phyloP scores from a whole-genome alignment of 1,140 invertebrate genomes.

The Callitettix versicolor region DNA sequence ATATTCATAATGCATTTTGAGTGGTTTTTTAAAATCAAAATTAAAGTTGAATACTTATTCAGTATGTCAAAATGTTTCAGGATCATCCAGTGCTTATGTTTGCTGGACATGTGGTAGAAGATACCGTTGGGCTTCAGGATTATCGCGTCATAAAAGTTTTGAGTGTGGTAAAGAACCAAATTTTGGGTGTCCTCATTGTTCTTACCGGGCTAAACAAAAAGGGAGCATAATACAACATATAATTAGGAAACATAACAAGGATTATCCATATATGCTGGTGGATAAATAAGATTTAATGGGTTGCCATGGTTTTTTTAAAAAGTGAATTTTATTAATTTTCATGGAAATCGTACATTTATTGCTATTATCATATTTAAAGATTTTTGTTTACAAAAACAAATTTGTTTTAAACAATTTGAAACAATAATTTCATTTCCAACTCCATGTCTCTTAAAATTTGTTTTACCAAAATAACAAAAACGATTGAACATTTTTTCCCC shows the following conservation, averaged over 20 bases:
- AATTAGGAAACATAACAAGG: background rate
- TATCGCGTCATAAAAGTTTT: slow-evolving; percentile 40
- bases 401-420: too few relatives aligned
- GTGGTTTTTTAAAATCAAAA: too few relatives aligned
- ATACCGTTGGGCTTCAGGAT: slow-evolving; percentile 40
- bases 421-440: too few relatives aligned
- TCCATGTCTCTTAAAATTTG: too few relatives aligned
- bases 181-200: slow-evolving; percentile 29
- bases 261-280: background rate
- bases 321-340: background rate
- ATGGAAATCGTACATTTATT: background rate
- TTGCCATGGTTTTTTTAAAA: background rate
- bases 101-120: slow-evolving; percentile 3
- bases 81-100: background rate
- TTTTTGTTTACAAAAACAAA: background rate
- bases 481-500: too few relatives aligned
- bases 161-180: slow-evolving; percentile 43
- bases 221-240: slow-evolving; percentile 27
- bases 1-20: too few relatives aligned
- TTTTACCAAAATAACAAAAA: too few relatives aligned
- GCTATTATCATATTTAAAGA: background rate
- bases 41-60: too few relatives aligned
- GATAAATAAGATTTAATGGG: too few relatives aligned
- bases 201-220: slow-evolving; percentile 32
- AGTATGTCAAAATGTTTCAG: too few relatives aligned